Conservation (phyloP, 2,888 invertebrate genomes). For the Adelognathus sp. region DNA sequence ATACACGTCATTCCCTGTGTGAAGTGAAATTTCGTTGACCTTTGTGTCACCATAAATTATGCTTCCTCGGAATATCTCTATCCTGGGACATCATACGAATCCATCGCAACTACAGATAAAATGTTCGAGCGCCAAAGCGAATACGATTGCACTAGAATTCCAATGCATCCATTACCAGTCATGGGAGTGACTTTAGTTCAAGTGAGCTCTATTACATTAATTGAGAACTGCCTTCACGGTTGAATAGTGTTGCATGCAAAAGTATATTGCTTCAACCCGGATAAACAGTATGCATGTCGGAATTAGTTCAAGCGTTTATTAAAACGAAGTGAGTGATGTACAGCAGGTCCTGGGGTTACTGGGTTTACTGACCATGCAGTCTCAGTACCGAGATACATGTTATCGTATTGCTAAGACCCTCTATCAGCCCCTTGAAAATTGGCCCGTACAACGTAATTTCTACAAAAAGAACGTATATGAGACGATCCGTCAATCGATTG, state of each 20-base stretch:
- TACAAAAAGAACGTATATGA: neutral
- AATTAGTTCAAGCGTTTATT: slow-evolving; percentile 67
- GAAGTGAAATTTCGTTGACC: neutral
- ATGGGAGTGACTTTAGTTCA: slow-evolving; percentile 45
- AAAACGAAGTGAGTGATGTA: slow-evolving; percentile 63
- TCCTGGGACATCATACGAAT: neutral
- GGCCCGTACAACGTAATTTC: no score
- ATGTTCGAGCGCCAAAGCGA: slow-evolving; percentile 30
- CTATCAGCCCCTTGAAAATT: neutral
- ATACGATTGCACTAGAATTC: slow-evolving; percentile 57
- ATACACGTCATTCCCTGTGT: neutral
- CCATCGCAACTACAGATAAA: neutral
- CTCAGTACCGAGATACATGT: slow-evolving; percentile 23
- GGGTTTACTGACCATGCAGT: slow-evolving; percentile 65
- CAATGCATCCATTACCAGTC: slow-evolving; percentile 47
- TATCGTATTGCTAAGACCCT: neutral
- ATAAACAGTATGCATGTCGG: slow-evolving; percentile 35
- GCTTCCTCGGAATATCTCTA: neutral
- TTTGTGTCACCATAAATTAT: no score
- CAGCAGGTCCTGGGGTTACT: slow-evolving; percentile 67
- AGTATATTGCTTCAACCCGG: slow-evolving; percentile 45
- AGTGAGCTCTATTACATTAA: slow-evolving; percentile 68
- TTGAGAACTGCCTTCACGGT: slow-evolving; percentile 57
- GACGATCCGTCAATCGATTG: neutral
- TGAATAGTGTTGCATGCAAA: slow-evolving; percentile 60